phyloP scores from a whole-genome alignment of 2,888 invertebrate genomes.

The Watsonalla binaria region DNA sequence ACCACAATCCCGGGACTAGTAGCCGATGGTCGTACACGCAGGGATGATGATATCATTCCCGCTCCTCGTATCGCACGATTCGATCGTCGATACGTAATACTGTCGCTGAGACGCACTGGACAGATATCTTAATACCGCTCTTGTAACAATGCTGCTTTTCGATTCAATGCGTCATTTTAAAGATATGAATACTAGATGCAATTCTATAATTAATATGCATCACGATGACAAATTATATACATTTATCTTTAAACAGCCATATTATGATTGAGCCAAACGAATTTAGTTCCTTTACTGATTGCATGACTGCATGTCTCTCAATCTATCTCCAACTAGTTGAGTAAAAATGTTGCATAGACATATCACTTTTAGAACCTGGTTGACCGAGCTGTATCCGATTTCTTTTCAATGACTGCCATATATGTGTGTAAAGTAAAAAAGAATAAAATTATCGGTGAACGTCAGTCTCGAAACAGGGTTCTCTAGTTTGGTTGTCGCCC shows the following conservation, averaged over 20 bases:
- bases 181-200: slow-evolving; percentile 41
- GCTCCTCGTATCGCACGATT: slow-evolving; percentile 50
- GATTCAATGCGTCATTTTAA: slow-evolving; percentile 56
- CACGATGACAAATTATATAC: background rate
- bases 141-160: slow-evolving; percentile 38
- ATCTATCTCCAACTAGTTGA: too few relatives aligned
- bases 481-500: too few relatives aligned
- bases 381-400: too few relatives aligned
- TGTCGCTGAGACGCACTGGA: slow-evolving; percentile 34
- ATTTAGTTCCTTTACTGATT: too few relatives aligned
- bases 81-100: slow-evolving; percentile 47
- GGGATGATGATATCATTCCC: slow-evolving; percentile 50
- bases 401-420: too few relatives aligned
- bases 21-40: slow-evolving; percentile 12
- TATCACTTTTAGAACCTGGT: too few relatives aligned
- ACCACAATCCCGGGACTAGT: slow-evolving; percentile 27
- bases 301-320: too few relatives aligned
- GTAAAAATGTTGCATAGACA: too few relatives aligned
- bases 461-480: too few relatives aligned
- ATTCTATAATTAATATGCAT: slow-evolving; percentile 10
- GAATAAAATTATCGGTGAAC: too few relatives aligned
- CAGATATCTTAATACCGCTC: slow-evolving; percentile 49
- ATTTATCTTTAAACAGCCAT: background rate
- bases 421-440: too few relatives aligned
- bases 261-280: too few relatives aligned